Conservation (phyloP, 2,888 invertebrate species). For the Chymomyza fuscimana region DNA sequence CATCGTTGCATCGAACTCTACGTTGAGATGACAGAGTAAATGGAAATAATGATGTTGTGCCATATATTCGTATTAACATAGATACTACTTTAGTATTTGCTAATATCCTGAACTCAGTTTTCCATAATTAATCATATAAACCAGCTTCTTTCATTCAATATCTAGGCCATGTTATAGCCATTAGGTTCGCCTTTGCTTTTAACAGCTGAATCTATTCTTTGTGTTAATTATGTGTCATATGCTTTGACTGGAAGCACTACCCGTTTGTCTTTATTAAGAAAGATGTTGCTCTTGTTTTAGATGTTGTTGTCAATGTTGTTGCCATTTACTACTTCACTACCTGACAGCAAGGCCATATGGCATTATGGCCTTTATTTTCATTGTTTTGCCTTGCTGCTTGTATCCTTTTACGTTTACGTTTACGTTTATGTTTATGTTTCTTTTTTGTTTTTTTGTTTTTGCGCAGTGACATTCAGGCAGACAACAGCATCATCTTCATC, state of each 20-base stretch:
- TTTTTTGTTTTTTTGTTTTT: slow-evolving; percentile 45
- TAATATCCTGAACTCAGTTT: background rate
- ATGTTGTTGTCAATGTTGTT: background rate
- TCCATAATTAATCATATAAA: background rate
- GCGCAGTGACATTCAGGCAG: slow-evolving; percentile 59
- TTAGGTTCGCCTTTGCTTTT: background rate
- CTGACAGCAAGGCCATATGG: slow-evolving; percentile 63
- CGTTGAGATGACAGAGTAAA: too few relatives aligned
- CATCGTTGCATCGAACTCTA: too few relatives aligned
- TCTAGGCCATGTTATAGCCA: background rate
- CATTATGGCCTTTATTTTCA: slow-evolving; percentile 61
- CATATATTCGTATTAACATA: background rate
- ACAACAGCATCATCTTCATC: background rate
- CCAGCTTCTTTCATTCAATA: background rate
- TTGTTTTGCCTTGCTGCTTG: slow-evolving; percentile 39
- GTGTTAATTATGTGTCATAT: slow-evolving; percentile 69
- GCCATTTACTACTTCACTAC: slow-evolving; percentile 34
- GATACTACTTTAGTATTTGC: background rate
- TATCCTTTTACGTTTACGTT: slow-evolving; percentile 6
- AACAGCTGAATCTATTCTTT: background rate
- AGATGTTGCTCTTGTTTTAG: background rate
- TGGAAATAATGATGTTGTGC: too few relatives aligned
- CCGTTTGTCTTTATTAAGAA: slow-evolving; percentile 71
- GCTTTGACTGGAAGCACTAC: slow-evolving; percentile 46
- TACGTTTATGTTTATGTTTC: slow-evolving; percentile 25